Evolutionary conservation across 2,888 invertebrate species (phyloP).

Genomic region (Hyles lineata): DNA sequence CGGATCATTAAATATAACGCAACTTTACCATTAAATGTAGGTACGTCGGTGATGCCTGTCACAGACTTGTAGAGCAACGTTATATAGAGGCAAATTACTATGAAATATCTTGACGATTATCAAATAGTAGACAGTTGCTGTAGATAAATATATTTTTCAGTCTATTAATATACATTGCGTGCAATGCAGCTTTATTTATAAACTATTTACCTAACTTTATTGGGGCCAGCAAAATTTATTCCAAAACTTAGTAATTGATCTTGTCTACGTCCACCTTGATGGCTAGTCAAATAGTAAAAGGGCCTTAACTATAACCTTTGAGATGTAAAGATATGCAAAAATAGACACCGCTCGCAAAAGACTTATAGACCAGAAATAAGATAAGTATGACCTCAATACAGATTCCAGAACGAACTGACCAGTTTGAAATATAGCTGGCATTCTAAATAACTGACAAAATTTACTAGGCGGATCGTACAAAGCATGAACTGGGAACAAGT

Average conservation of each 20-base stretch:
- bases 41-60: background rate
- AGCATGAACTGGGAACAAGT: conserved; percentile 64
- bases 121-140: background rate
- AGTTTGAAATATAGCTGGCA: conserved; percentile 63
- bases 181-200: background rate
- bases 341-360: conserved; percentile 51
- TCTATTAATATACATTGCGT: background rate
- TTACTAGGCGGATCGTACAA: conserved; percentile 59
- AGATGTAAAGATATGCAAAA: conserved; percentile 57
- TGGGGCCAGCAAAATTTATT: conserved; percentile 1
- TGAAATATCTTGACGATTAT: background rate
- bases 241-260: conserved; percentile 5
- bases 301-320: conserved; percentile 46
- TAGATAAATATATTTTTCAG: background rate
- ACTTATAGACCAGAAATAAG: conserved; percentile 60
- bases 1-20: conserved; percentile 38
- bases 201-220: background rate
- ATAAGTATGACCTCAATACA: conserved; percentile 68
- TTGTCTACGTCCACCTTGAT: conserved; percentile 30
- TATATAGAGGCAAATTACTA: no score
- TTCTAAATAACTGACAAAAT: conserved; percentile 68
- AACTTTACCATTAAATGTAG: background rate
- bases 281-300: conserved; percentile 37
- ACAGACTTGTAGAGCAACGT: no score
- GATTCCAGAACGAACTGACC: conserved; percentile 60